Evolutionary conservation across 2,113 vertebrate species (phyloP).

Genomic region (Cyprinodon brontotheroides): DNA sequence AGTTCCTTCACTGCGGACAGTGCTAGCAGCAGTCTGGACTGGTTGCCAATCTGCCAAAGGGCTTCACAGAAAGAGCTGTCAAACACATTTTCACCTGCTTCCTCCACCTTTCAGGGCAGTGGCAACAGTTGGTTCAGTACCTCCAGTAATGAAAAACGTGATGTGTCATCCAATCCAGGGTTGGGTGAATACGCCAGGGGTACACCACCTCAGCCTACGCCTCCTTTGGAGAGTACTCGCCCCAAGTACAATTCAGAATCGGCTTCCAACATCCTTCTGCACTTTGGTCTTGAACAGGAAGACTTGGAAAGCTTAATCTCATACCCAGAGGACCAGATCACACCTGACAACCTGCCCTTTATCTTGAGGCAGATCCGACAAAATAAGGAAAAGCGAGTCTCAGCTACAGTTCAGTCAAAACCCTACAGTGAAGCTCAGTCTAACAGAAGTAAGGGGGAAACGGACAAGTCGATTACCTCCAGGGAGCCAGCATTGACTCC

Average conservation of each 20-base stretch:
- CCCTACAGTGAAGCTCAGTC: conserved; percentile 17
- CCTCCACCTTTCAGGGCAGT: conserved; percentile 29
- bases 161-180: conserved; percentile 42
- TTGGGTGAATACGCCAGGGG: conserved; percentile 41
- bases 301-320: conserved; percentile 91
- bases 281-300: conserved; percentile 92
- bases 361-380: conserved; percentile 90
- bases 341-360: conserved; percentile 90
- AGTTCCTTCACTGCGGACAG: conserved; percentile 25
- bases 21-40: conserved; percentile 47
- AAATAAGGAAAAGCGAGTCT: conserved; percentile 82
- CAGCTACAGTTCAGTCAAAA: conserved; percentile 38
- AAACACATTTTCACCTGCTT: conserved; percentile 43
- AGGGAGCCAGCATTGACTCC: not conserved
- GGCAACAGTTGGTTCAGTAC: not conserved
- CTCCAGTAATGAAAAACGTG: conserved; percentile 2
- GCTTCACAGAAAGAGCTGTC: conserved; percentile 14
- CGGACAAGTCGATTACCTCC: conserved; percentile 6
- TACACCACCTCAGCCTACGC: not conserved
- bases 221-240: conserved; percentile 33
- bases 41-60: conserved; percentile 50
- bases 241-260: conserved; percentile 88
- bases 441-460: conserved; percentile 11
- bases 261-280: conserved; percentile 89
- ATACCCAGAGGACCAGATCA: conserved; percentile 92